Percentiles rank a stretch among this genome's conserved stretches.
Evolutionary conservation across 1,140 invertebrate genomes (phyloP).

Genomic region (Radopholus similis): DNA sequence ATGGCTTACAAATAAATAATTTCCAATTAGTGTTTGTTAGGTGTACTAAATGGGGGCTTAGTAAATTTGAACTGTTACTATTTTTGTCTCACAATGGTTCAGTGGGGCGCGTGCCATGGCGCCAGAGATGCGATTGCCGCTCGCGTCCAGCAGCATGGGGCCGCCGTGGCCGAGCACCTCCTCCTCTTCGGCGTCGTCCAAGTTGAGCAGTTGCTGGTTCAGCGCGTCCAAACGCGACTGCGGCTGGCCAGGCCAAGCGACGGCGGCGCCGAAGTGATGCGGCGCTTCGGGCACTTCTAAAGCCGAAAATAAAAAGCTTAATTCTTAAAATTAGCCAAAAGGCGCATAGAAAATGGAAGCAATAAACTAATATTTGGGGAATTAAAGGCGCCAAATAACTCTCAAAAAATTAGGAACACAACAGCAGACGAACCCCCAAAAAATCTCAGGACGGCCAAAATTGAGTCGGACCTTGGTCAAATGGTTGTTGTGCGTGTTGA

Average conservation of each 20-base stretch:
- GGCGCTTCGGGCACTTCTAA: background rate
- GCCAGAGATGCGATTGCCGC: slow-evolving; percentile 13
- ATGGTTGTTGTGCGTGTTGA: too few species aligned
- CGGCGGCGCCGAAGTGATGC: too few species aligned
- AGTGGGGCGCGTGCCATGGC: slow-evolving; percentile 48
- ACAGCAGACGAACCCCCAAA: too few species aligned
- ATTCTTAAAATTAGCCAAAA: background rate
- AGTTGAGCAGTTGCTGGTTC: slow-evolving; percentile 3
- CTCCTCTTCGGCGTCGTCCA: background rate
- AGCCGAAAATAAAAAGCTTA: background rate
- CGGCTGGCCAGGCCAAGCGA: too few species aligned
- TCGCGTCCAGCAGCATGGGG: background rate
- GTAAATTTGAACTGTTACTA: slow-evolving; percentile 3
- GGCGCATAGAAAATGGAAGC: background rate
- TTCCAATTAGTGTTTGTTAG: background rate
- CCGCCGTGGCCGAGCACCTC: background rate
- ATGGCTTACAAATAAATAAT: background rate
- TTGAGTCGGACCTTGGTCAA: too few species aligned
- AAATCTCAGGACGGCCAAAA: too few species aligned
- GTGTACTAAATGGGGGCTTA: background rate
- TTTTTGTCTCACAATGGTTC: slow-evolving; percentile 50
- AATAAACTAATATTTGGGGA: background rate
- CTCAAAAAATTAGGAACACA: background rate
- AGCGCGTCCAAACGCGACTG: background rate
- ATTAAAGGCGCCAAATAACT: background rate